Percentiles rank a stretch among this genome's conserved stretches.
Conservation (phyloP, 2,797 vertebrate genomes). For the Meda fulgida region DNA sequence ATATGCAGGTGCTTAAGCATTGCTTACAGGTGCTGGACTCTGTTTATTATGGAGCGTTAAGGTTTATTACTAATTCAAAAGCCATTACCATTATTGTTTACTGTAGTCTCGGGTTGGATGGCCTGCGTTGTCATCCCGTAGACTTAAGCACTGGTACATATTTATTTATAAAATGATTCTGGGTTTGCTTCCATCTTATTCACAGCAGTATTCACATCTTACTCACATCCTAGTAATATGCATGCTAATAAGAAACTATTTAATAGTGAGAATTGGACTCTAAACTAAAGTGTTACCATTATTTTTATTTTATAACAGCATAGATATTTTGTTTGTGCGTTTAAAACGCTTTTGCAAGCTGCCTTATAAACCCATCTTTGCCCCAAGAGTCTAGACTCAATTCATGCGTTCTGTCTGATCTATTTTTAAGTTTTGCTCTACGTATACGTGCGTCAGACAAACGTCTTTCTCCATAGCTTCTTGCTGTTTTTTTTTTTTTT, state of each 20-base stretch:
- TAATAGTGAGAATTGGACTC: too few relatives aligned
- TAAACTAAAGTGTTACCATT: too few relatives aligned
- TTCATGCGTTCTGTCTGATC: background rate
- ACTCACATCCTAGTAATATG: too few relatives aligned
- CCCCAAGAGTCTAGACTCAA: background rate
- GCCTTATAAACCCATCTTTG: background rate
- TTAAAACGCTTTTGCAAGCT: background rate
- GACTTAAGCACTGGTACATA: background rate
- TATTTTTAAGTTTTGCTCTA: background rate
- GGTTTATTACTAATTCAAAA: too few relatives aligned
- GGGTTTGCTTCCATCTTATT: background rate
- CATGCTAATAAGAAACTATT: too few relatives aligned
- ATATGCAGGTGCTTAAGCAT: too few relatives aligned
- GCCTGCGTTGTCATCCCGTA: background rate
- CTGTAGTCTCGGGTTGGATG: background rate
- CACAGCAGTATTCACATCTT: background rate
- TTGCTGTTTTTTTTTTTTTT: background rate
- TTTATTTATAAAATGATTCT: background rate
- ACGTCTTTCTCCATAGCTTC: background rate
- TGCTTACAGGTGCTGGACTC: too few relatives aligned
- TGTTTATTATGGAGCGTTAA: too few relatives aligned
- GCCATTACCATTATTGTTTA: too few relatives aligned
- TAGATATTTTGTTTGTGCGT: background rate
- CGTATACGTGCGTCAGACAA: conserved; percentile 1
- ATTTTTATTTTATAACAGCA: background rate